phyloP scores from a whole-genome alignment of 2,888 invertebrate genomes.

The Auanema freiburgensis region DNA sequence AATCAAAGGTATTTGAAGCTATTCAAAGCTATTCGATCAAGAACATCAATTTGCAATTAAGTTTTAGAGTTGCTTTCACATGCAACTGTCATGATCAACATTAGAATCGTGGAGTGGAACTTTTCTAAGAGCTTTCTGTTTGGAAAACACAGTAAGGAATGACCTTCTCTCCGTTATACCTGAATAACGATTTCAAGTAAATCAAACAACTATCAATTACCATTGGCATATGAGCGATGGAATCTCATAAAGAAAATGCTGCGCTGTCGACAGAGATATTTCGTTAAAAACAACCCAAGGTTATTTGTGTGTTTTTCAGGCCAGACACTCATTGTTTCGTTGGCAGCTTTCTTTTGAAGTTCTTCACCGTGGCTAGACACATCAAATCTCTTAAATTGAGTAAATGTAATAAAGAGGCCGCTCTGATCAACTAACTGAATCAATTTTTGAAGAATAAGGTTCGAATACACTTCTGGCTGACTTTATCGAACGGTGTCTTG shows the following conservation, averaged over 20 bases:
- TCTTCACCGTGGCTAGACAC: slow-evolving; percentile 45
- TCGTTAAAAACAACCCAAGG: slow-evolving; percentile 59
- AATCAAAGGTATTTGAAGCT: no score
- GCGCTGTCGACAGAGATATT: slow-evolving; percentile 39
- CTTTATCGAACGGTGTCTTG: slow-evolving; percentile 36
- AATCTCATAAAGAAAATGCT: slow-evolving; percentile 35
- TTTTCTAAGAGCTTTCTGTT: slow-evolving; percentile 10
- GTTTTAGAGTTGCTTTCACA: no score
- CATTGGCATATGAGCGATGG: slow-evolving; percentile 47
- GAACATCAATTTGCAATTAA: no score
- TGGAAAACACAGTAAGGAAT: slow-evolving; percentile 43
- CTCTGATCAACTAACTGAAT: slow-evolving; percentile 36
- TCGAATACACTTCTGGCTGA: slow-evolving; percentile 43
- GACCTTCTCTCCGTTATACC: slow-evolving; percentile 38
- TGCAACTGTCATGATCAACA: no score
- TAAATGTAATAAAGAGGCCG: no score
- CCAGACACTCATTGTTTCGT: slow-evolving; percentile 44
- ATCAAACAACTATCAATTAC: slow-evolving; percentile 14
- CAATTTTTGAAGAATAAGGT: slow-evolving; percentile 39
- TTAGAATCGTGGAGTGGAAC: no score
- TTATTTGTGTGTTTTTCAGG: slow-evolving; percentile 47
- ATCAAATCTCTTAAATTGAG: slow-evolving; percentile 36
- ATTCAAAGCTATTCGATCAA: no score
- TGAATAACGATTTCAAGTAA: slow-evolving; percentile 1
- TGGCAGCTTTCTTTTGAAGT: slow-evolving; percentile 50